A percentile compares a stretch with the other conserved stretches of the same genome.
Evolutionary conservation across 1,140 invertebrate genomes (phyloP).

Genomic region (Polyergus mexicanus): DNA sequence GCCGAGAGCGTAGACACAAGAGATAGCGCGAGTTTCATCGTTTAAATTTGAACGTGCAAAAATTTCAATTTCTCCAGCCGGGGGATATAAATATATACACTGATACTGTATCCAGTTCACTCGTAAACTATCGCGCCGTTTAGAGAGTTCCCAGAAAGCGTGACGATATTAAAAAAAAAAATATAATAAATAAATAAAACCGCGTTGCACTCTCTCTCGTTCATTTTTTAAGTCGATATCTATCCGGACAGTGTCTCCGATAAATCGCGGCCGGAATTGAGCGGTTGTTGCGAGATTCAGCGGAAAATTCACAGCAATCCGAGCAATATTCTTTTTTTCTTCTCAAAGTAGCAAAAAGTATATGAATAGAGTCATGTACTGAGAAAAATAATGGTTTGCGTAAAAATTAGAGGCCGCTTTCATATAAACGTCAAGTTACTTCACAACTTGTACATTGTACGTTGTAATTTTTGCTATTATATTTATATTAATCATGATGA

Average conservation of each 20-base stretch:
- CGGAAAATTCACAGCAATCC: neutral
- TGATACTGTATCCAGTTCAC: slow-evolving; percentile 55
- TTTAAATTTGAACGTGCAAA: slow-evolving; percentile 40
- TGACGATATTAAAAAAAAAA: slow-evolving; percentile 12
- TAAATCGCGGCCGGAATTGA: slow-evolving; percentile 61
- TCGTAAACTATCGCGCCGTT: slow-evolving; percentile 32
- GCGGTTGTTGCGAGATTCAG: slow-evolving; percentile 14
- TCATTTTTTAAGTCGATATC: slow-evolving; percentile 64
- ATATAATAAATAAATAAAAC: no score
- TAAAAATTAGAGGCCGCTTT: neutral
- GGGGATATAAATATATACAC: neutral
- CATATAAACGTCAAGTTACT: neutral
- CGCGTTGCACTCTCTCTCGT: neutral
- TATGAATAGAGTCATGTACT: neutral
- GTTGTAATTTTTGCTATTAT: neutral
- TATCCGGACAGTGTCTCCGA: slow-evolving; percentile 32
- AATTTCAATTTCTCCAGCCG: slow-evolving; percentile 38
- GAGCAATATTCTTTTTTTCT: neutral
- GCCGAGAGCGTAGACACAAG: neutral
- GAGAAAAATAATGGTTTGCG: neutral
- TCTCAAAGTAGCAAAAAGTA: neutral
- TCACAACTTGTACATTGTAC: neutral
- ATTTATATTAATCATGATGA: neutral
- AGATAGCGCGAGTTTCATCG: slow-evolving; percentile 10
- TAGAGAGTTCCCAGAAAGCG: slow-evolving; percentile 6